A percentile compares a stretch with the other conserved stretches of the same genome.
Conservation (phyloP, 2,888 invertebrate species). For the Folsomia manolachei region DNA sequence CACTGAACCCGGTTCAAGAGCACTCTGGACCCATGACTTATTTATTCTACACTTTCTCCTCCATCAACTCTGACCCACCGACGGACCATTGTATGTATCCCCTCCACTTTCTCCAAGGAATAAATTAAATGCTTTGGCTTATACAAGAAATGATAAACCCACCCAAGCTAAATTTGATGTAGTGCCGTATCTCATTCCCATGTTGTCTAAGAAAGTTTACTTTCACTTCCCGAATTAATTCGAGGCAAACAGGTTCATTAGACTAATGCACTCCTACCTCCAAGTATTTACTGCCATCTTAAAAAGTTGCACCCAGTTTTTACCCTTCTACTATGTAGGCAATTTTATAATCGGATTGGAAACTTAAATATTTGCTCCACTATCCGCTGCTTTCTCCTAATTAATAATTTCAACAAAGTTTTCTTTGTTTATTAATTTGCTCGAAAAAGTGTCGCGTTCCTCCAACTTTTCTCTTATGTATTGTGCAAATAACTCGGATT, state of each 20-base stretch:
- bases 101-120: neutral
- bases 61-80: neutral
- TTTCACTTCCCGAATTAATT: neutral
- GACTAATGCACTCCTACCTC: neutral
- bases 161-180: too few relatives aligned
- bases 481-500: neutral
- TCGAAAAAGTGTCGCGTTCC: neutral
- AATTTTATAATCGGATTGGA: neutral
- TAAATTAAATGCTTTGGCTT: neutral
- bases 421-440: too few relatives aligned
- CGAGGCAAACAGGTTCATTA: neutral
- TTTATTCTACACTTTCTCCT: neutral
- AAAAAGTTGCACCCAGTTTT: too few relatives aligned
- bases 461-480: neutral
- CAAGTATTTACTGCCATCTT: neutral
- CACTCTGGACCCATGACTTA: neutral
- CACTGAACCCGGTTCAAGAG: too few relatives aligned
- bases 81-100: neutral
- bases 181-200: too few relatives aligned
- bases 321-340: neutral
- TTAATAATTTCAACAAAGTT: neutral
- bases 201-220: too few relatives aligned
- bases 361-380: neutral
- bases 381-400: neutral
- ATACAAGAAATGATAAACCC: neutral